A percentile compares a stretch with the other conserved stretches of the same genome.
Conservation (phyloP, 2,113 vertebrate genomes). For the Datnioides undecimradiatus region DNA sequence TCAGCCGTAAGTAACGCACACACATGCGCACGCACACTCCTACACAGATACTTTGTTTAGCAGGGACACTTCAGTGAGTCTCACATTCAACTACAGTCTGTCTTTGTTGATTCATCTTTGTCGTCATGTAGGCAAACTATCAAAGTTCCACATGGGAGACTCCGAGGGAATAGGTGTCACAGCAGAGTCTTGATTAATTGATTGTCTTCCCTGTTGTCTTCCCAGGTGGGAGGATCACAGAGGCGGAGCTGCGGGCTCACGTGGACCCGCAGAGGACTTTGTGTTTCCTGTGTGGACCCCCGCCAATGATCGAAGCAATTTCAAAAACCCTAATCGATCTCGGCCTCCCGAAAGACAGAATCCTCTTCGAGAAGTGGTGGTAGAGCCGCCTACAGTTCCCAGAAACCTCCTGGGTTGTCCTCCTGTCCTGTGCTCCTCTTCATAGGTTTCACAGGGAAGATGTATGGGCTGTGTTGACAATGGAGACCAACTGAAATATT, state of each 20-base stretch:
- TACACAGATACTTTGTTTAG: not conserved
- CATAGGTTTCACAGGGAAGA: not conserved
- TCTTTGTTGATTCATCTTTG: constrained; percentile 53
- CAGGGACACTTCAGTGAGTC: constrained; percentile 37
- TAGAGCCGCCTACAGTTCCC: constrained; percentile 68
- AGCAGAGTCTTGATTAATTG: constrained; percentile 27
- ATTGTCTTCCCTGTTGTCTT: constrained; percentile 61
- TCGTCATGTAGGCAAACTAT: constrained; percentile 22
- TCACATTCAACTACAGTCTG: constrained; percentile 32
- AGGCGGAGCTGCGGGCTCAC: constrained; percentile 83
- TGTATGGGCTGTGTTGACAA: not conserved
- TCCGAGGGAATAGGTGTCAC: not conserved
- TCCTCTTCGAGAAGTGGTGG: constrained; percentile 99
- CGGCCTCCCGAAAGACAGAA: constrained; percentile 85
- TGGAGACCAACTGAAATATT: constrained; percentile 27
- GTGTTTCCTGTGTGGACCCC: constrained; percentile 96
- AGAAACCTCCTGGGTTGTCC: not conserved
- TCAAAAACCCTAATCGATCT: constrained; percentile 85
- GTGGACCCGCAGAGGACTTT: constrained; percentile 86
- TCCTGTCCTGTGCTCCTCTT: not conserved
- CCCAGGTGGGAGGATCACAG: constrained; percentile 90
- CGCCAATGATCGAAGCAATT: constrained; percentile 93
- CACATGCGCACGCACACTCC: not conserved
- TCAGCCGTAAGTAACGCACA: constrained; percentile 84
- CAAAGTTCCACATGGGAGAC: constrained; percentile 1